Evolutionary conservation across 2,888 invertebrate genomes (phyloP).

Genomic region (Leptinotarsa juncta): DNA sequence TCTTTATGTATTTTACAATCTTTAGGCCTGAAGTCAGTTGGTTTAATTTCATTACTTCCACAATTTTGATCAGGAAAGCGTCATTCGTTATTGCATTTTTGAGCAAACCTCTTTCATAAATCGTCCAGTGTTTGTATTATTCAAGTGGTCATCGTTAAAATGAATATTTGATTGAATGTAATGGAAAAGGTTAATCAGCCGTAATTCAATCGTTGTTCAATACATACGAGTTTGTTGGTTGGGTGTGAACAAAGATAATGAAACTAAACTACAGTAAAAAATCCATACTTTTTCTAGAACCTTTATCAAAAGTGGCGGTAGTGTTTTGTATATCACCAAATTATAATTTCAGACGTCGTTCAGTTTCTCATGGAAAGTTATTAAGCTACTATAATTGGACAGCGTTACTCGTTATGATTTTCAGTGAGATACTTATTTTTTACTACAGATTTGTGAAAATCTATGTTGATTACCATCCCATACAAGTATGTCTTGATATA

Average conservation of each 20-base stretch:
- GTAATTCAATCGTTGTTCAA: too few species aligned
- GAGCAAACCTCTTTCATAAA: too few species aligned
- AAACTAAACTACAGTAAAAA: not conserved
- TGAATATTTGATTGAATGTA: too few species aligned
- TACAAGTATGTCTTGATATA: not conserved
- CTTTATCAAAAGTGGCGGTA: not conserved
- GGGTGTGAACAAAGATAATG: not conserved
- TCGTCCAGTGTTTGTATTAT: too few species aligned
- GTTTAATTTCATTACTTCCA: too few species aligned
- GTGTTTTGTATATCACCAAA: not conserved
- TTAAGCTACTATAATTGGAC: not conserved
- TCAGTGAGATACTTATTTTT: not conserved
- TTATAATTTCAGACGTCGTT: not conserved
- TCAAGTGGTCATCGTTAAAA: too few species aligned
- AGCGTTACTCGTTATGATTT: not conserved
- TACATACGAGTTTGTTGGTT: too few species aligned
- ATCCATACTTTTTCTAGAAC: not conserved
- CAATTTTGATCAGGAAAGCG: too few species aligned
- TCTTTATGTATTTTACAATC: too few species aligned
- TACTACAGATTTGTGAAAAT: not conserved
- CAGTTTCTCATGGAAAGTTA: not conserved
- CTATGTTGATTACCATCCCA: not conserved
- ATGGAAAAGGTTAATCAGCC: too few species aligned
- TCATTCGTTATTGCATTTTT: too few species aligned
- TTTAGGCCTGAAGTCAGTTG: too few species aligned